Conservation (phyloP, 1,140 invertebrate species). For the Procambarus clarkii region DNA sequence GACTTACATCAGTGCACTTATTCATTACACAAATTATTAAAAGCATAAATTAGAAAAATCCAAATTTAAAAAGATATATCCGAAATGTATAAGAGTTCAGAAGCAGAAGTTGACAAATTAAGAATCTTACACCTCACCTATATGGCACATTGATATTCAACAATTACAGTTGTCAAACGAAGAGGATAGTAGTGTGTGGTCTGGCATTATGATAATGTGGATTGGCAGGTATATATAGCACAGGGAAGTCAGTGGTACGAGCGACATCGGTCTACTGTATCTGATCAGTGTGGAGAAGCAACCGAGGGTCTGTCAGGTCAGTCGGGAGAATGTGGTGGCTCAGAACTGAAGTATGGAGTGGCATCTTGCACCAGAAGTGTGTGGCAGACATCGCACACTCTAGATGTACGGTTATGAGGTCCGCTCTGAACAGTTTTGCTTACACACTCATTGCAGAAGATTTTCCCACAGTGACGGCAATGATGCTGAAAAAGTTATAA, state of each 20-base stretch:
- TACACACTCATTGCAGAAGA: conserved; percentile 93
- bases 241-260: too few relatives aligned
- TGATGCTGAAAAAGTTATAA: conserved; percentile 82
- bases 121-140: background rate
- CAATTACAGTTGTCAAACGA: background rate
- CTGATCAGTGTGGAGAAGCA: background rate
- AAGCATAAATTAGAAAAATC: too few relatives aligned
- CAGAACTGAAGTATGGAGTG: conserved; percentile 88
- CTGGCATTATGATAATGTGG: background rate
- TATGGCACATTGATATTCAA: background rate
- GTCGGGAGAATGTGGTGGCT: conserved; percentile 59
- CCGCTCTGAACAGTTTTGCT: conserved; percentile 89
- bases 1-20: background rate
- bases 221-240: background rate
- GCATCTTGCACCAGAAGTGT: conserved; percentile 95
- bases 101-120: background rate
- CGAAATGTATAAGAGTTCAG: background rate
- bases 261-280: background rate
- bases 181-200: background rate
- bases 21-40: background rate
- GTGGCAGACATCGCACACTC: conserved; percentile 97
- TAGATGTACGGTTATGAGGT: conserved; percentile 87
- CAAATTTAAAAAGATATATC: too few relatives aligned
- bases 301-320: conserved; percentile 6
- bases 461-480: conserved; percentile 95